Conservation (phyloP, 2,113 vertebrate genomes). For the Poecile atricapillus region DNA sequence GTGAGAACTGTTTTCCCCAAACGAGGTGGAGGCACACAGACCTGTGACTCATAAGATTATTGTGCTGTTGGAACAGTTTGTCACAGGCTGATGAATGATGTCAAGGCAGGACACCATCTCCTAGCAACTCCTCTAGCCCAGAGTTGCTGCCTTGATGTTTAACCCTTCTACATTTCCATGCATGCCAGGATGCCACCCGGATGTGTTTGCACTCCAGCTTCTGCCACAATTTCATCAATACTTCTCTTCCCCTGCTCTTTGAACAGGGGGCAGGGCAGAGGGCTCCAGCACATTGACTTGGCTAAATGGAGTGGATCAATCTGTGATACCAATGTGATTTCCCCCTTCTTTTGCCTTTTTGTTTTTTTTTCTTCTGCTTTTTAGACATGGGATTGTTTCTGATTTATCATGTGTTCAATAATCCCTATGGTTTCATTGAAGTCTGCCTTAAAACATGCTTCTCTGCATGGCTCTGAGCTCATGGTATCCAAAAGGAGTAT, state of each 20-base stretch:
- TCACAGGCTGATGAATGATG: background rate
- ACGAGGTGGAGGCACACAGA: background rate
- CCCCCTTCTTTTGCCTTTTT: background rate
- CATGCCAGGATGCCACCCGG: background rate
- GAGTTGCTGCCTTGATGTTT: background rate
- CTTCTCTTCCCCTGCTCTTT: background rate
- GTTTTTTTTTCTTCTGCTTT: background rate
- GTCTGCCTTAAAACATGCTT: background rate
- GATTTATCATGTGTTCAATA: background rate
- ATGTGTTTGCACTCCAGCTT: background rate
- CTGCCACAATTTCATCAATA: background rate
- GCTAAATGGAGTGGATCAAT: background rate
- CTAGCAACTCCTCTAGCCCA: conserved; percentile 2
- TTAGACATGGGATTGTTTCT: background rate
- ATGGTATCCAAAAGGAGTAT: background rate
- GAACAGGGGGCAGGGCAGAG: background rate
- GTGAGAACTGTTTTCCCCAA: background rate
- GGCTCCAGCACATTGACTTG: background rate
- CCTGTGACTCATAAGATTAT: background rate
- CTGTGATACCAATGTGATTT: background rate
- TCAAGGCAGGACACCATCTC: background rate
- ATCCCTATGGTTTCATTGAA: background rate
- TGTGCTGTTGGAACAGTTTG: background rate
- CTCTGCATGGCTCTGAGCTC: background rate
- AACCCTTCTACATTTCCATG: background rate